Evolutionary conservation across 2,888 invertebrate genomes (phyloP).

Genomic region (Boloria selene): DNA sequence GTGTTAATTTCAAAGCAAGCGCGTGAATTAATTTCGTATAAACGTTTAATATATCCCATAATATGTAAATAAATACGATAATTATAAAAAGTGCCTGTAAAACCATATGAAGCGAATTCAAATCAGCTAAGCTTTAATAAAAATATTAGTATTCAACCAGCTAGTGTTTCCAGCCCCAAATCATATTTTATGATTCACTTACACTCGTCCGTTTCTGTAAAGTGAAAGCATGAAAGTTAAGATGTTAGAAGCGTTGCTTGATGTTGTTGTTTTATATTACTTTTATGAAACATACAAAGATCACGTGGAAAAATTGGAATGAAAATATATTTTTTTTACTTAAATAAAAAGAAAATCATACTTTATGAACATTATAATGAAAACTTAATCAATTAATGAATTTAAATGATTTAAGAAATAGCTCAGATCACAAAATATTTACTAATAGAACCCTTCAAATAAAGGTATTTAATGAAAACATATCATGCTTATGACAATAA

Average conservation of each 20-base stretch:
- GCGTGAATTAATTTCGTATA: conserved; percentile 30
- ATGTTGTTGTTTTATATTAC: not conserved
- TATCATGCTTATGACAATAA: conserved; percentile 20
- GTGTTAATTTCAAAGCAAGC: conserved; percentile 26
- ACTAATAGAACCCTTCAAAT: not conserved
- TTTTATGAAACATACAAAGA: too few species aligned
- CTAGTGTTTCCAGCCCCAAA: conserved; percentile 59
- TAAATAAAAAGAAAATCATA: not conserved
- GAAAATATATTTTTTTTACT: not conserved
- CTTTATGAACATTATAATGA: not conserved
- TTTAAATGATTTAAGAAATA: not conserved
- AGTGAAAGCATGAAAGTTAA: conserved; percentile 78
- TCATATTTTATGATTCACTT: conserved; percentile 72
- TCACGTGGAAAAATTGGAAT: too few species aligned
- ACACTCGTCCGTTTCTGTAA: conserved; percentile 82
- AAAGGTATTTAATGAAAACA: not conserved
- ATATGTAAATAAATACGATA: conserved; percentile 22
- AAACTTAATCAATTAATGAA: not conserved
- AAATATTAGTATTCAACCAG: conserved; percentile 63
- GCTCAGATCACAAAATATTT: not conserved
- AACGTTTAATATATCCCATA: conserved; percentile 17
- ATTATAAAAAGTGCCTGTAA: conserved; percentile 16
- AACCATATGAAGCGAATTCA: conserved; percentile 43
- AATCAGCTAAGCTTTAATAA: conserved; percentile 51
- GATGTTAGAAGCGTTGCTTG: conserved; percentile 64